phyloP scores from a whole-genome alignment of 2,113 vertebrate genomes.

The Terrapene triunguis region DNA sequence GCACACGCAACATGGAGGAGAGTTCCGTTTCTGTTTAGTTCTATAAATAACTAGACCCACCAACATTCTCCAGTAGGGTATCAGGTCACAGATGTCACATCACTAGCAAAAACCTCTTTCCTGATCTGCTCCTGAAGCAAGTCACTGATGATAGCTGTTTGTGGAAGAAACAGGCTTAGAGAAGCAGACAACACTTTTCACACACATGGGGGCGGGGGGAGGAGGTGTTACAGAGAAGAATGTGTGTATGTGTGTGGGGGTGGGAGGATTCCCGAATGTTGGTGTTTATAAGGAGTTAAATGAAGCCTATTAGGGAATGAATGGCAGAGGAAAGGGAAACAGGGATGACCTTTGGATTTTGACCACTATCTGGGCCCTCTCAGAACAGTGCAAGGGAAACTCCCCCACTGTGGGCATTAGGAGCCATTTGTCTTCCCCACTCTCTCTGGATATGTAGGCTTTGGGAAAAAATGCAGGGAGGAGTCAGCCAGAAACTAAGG shows the following conservation, averaged over 20 bases:
- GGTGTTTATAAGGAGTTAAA: not conserved
- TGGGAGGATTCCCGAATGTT: not conserved
- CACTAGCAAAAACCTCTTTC: not conserved
- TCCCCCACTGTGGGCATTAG: not conserved
- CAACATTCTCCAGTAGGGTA: not conserved
- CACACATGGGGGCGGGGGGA: not conserved
- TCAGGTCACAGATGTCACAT: not conserved
- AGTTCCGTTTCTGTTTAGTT: not conserved
- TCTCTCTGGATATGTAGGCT: not conserved
- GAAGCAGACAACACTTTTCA: not conserved
- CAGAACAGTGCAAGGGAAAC: not conserved
- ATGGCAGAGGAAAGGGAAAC: fast-evolving
- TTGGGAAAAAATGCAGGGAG: not conserved
- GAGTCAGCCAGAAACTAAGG: not conserved
- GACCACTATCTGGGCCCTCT: too few species aligned
- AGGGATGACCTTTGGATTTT: not conserved
- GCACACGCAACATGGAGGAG: not conserved
- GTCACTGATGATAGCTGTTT: not conserved
- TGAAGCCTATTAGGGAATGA: not conserved
- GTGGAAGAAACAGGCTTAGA: not conserved
- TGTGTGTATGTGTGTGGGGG: not conserved
- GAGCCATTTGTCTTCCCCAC: not conserved
- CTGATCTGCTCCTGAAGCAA: not conserved
- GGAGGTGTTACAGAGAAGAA: not conserved
- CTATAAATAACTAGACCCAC: not conserved